Conservation (phyloP, 2,113 vertebrate genomes). For the Nothobranchius furzeri region DNA sequence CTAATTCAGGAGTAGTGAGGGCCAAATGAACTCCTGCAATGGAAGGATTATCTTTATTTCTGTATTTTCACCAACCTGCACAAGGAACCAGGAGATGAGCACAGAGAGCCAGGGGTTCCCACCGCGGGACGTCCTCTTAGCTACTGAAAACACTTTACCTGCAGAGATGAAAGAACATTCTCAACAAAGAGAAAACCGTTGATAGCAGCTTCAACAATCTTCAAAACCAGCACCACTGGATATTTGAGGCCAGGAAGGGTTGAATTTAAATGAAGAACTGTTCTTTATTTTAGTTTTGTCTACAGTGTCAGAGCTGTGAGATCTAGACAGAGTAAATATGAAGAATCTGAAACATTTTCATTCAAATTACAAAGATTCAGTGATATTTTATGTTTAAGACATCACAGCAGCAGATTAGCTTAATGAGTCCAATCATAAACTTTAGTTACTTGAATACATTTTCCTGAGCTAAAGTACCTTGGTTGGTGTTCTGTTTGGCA, state of each 20-base stretch:
- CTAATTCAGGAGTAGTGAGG: no score
- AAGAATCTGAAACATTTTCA: background rate
- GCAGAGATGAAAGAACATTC: conserved; percentile 7
- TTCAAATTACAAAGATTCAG: no score
- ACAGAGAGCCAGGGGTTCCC: conserved; percentile 91
- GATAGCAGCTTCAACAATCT: background rate
- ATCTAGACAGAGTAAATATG: background rate
- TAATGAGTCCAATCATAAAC: no score
- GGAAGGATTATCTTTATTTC: no score
- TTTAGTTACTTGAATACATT: no score
- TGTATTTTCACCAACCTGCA: conserved; percentile 80
- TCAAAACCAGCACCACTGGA: background rate
- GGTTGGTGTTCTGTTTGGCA: no score
- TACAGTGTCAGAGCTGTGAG: no score
- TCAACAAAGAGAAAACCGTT: background rate
- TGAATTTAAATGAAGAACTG: background rate
- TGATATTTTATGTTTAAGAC: no score
- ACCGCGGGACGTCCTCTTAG: conserved; percentile 83
- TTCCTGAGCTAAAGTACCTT: no score
- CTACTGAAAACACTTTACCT: conserved; percentile 82
- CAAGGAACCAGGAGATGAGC: conserved; percentile 88
- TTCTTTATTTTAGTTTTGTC: background rate
- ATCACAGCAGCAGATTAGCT: no score
- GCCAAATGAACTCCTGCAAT: no score
- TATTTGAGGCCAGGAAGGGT: background rate